Evolutionary conservation across 1,140 invertebrate species (phyloP).

Genomic region (Bacillus rossius): DNA sequence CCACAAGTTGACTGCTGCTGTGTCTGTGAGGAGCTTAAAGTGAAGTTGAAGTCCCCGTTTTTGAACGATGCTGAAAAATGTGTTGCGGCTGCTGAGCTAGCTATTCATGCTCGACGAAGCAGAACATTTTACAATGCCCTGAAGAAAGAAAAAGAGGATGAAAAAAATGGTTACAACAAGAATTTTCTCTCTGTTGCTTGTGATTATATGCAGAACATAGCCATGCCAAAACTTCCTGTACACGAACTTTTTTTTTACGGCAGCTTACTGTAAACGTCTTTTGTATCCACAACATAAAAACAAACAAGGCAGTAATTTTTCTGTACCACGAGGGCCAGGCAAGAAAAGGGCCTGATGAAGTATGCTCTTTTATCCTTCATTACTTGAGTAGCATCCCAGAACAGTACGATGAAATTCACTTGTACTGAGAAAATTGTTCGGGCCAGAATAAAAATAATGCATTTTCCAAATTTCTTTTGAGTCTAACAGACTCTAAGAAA

Average conservation of each 20-base stretch:
- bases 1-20: constrained; percentile 30
- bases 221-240: constrained; percentile 23
- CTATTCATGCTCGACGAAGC: constrained; percentile 20
- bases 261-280: constrained; percentile 32
- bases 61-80: constrained; percentile 23
- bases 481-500: no score
- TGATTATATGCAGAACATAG: constrained; percentile 37
- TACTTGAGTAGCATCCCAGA: constrained; percentile 23
- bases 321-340: constrained; percentile 28
- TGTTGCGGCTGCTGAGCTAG: constrained; percentile 28
- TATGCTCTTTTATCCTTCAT: constrained; percentile 26
- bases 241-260: constrained; percentile 24
- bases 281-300: constrained; percentile 30
- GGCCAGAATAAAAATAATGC: constrained; percentile 30
- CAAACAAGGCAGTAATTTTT: constrained; percentile 21
- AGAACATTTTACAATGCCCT: constrained; percentile 29
- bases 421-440: constrained; percentile 26
- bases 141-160: constrained; percentile 21
- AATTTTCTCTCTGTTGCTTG: constrained; percentile 24
- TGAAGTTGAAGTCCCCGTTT: constrained; percentile 9
- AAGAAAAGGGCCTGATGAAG: constrained; percentile 27
- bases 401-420: constrained; percentile 25
- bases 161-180: constrained; percentile 12
- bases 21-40: constrained; percentile 19
- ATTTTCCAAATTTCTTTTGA: no score